Evolutionary conservation across 1,140 invertebrate species (phyloP).

Genomic region (Hestina assimilis): DNA sequence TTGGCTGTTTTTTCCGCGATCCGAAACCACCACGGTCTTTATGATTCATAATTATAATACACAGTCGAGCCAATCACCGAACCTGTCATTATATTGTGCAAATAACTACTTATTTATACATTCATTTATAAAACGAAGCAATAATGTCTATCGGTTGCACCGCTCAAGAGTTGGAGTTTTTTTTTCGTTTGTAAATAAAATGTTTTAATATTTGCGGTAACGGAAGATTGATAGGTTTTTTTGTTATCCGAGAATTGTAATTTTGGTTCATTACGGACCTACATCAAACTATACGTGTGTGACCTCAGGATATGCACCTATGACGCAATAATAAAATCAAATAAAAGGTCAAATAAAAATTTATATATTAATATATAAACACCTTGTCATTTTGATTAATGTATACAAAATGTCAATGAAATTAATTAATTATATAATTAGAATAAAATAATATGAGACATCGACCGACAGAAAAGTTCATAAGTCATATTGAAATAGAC

Average conservation of each 20-base stretch:
- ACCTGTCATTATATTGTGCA: constrained; percentile 71
- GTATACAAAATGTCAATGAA: not conserved
- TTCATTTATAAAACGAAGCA: constrained; percentile 46
- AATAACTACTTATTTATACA: constrained; percentile 70
- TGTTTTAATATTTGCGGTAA: constrained; percentile 40
- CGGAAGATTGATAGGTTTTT: constrained; percentile 61
- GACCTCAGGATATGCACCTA: constrained; percentile 33
- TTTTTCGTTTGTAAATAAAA: constrained; percentile 11
- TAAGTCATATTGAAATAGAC: constrained; percentile 9
- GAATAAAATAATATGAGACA: constrained; percentile 7
- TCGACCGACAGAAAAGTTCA: constrained; percentile 9
- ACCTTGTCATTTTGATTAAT: not conserved
- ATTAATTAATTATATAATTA: not conserved
- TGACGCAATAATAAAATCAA: constrained; percentile 36
- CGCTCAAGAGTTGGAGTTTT: constrained; percentile 10
- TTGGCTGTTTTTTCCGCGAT: constrained; percentile 63
- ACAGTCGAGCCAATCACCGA: constrained; percentile 58
- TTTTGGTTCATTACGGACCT: constrained; percentile 61
- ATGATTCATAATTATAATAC: constrained; percentile 74
- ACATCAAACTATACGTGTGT: constrained; percentile 29
- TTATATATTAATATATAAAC: not conserved
- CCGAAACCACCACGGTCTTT: constrained; percentile 54
- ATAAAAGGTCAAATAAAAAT: constrained; percentile 8
- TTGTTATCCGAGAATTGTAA: constrained; percentile 52
- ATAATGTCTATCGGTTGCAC: constrained; percentile 40